Evolutionary conservation across 2,888 invertebrate genomes (phyloP), one percentile per base, ranked within the genome.

Genomic region (Chymomyza caudatula): DNA sequence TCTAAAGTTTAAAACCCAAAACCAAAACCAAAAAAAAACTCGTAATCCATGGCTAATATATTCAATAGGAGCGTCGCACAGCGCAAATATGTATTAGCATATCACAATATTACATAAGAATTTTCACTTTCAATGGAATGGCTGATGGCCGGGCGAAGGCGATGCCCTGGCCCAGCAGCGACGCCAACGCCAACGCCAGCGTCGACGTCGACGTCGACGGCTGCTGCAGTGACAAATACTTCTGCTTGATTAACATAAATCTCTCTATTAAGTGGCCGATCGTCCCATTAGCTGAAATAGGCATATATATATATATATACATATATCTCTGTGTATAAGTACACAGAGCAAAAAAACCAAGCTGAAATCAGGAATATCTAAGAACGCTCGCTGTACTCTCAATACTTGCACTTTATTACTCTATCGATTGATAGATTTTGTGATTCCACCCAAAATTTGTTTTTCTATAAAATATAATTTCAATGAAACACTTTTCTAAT

Each of bases 11-110:
- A 60, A 71, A 53, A 53, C 6, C 19, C 13, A 23, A 53, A 11
- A 53, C 13, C 13, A 53, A 53, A 53, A 53, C 23, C n/a, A 53
- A 53, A 3, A 19, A 51, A 51, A 61, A 71, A 67, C 65, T 72
- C 73, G 61, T 72, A 70, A 72, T 70, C 70, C 59, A 58, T 44
- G 19, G 47, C 15, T 47, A 47, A 15, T n/a, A 67, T 58, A 56
- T 67, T 52, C 49, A 55, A 60, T 29, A 60, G 70, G 73, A 67
- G 49, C 67, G 72, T 57, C 69, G 51, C 58, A 13, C 11, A 43
- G 43, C n/a, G 11, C 15, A 49, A 19, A 15, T 19, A 70, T 60
- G 67, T 73, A 71, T 71, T 71, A 63, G 71, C 71, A 71, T 71
- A 57, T 57, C 43, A 47, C 13, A 44, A 53, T 47, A 55, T 29